These are phyloP conservation scores for mouse (Mus musculus) DNA, from an alignment of 2,113 vertebrate genomes.

Conservation along the genomic window DNA sequence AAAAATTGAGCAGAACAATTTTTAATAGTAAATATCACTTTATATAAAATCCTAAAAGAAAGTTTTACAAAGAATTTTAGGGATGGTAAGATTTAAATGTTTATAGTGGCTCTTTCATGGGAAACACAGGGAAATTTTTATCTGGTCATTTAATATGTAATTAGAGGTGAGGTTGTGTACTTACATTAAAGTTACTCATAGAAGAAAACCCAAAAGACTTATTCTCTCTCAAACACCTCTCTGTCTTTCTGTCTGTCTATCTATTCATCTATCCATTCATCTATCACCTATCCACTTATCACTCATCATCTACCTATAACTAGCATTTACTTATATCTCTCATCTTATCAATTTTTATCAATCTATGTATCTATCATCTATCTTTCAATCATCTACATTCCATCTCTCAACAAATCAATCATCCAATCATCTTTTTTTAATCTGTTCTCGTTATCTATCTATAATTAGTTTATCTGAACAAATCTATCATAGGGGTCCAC, in stretches of 20 bases:
- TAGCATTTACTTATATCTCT: not conserved
- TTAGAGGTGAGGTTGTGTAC: conserved; percentile 2
- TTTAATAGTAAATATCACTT: not conserved
- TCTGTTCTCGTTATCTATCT: not conserved
- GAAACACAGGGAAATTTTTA: not conserved
- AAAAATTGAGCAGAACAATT: not conserved
- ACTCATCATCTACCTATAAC: not conserved
- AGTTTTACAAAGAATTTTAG: not conserved
- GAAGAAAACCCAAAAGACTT: not conserved
- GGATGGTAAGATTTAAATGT: not conserved
- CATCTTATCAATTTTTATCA: not conserved
- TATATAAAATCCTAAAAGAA: conserved; percentile 10
- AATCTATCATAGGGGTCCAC: not conserved
- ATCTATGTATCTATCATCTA: not conserved
- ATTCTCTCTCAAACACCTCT: not conserved
- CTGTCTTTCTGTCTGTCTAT: not conserved
- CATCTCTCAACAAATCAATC: not conserved
- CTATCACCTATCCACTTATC: not conserved
- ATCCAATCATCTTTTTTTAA: not conserved
- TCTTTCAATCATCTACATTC: not conserved
- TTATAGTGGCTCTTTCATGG: not conserved
- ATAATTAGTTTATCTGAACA: not conserved
- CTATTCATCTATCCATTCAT: not conserved
- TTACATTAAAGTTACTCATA: not conserved
- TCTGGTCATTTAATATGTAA: not conserved